A percentile compares a stretch with the other conserved stretches of the same genome.
These are phyloP conservation scores for Eupithecia subumbrata DNA, from an alignment of 2,888 invertebrate species.

Conservation along the genomic window DNA sequence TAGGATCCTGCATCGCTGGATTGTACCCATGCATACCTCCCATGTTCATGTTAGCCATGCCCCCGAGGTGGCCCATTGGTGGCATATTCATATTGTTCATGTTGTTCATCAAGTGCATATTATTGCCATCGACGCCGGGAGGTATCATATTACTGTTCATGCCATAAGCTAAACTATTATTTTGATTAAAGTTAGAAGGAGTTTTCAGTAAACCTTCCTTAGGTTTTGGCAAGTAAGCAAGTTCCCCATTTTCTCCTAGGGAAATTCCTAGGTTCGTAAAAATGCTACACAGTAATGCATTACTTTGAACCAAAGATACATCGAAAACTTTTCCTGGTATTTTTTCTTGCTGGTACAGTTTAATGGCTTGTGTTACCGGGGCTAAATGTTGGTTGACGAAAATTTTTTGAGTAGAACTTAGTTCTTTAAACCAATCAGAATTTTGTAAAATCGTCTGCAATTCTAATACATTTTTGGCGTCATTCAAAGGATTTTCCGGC, in stretches of 20 bases:
- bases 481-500: conserved; percentile 57
- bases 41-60: conserved; percentile 73
- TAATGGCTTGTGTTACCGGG: conserved; percentile 84
- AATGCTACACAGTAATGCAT: conserved; percentile 83
- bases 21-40: conserved; percentile 74
- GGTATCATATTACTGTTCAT: conserved; percentile 65
- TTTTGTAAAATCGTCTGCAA: conserved; percentile 86
- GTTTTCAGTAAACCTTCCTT: conserved; percentile 79
- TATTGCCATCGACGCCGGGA: conserved; percentile 64
- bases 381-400: conserved; percentile 88
- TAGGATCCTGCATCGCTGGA: conserved; percentile 75
- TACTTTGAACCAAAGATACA: conserved; percentile 77
- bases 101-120: conserved; percentile 64
- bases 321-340: conserved; percentile 82
- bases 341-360: conserved; percentile 85
- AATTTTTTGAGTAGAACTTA: conserved; percentile 89
- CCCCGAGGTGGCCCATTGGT: conserved; percentile 71
- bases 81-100: conserved; percentile 64
- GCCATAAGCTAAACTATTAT: conserved; percentile 60
- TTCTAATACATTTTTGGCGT: conserved; percentile 75
- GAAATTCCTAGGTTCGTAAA: conserved; percentile 85
- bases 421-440: conserved; percentile 88
- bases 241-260: conserved; percentile 84
- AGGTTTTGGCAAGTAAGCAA: conserved; percentile 76
- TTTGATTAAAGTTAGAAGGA: conserved; percentile 71